Percentiles rank a stretch among this genome's conserved stretches.
phyloP scores from a whole-genome alignment of 2,888 invertebrate genomes.

The Perizoma flavofasciatum region DNA sequence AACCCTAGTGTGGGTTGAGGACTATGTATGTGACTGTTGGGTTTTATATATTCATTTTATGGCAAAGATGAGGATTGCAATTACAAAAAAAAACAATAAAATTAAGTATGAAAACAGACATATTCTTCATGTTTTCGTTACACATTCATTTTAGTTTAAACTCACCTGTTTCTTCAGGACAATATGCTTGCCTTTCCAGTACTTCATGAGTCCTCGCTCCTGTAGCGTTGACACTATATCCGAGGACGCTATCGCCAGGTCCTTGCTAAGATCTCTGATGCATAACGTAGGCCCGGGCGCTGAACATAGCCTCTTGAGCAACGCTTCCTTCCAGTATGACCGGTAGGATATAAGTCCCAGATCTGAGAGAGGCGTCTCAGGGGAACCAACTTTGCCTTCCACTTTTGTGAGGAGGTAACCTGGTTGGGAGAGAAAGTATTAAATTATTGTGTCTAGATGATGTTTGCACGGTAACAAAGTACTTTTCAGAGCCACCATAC shows the following conservation, averaged over 20 bases:
- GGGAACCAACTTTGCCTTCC: slow-evolving; percentile 99
- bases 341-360: slow-evolving; percentile 98
- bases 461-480: too few species aligned
- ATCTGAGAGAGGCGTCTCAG: slow-evolving; percentile 99
- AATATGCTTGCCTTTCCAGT: slow-evolving; percentile 99
- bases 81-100: too few species aligned
- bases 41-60: too few species aligned
- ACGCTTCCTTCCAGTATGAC: slow-evolving; percentile 99
- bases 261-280: slow-evolving; percentile 93
- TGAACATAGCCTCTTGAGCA: slow-evolving; percentile 95
- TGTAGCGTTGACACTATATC: slow-evolving; percentile 99
- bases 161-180: slow-evolving; percentile 95
- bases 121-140: neutral
- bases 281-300: slow-evolving; percentile 94
- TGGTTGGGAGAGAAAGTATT: slow-evolving; percentile 58
- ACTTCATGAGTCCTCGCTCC: slow-evolving; percentile 98
- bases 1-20: too few species aligned
- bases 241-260: slow-evolving; percentile 98
- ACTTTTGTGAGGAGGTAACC: slow-evolving; percentile 97
- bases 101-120: too few species aligned
- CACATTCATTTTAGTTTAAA: slow-evolving; percentile 6
- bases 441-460: too few species aligned
- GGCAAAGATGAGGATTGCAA: too few species aligned
- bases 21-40: too few species aligned
- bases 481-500: too few species aligned